These are phyloP conservation scores for Ondatra zibethicus DNA, from an alignment of 2,113 vertebrate species.

Conservation along the genomic window DNA sequence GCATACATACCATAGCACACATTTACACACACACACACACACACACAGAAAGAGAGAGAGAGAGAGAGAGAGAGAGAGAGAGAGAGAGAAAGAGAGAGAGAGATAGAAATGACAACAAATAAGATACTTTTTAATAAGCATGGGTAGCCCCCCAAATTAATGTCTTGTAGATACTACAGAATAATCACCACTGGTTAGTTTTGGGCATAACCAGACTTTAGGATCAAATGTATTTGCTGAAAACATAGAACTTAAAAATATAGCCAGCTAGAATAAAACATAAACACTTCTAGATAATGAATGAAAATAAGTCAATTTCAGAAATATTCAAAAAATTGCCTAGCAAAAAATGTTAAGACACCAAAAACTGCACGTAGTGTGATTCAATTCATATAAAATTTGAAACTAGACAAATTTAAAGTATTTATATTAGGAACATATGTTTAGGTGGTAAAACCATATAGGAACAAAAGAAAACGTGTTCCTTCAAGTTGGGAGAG, in stretches of 20 bases:
- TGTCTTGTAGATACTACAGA: not conserved
- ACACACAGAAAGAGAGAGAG: too few relatives aligned
- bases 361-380: not conserved
- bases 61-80: too few relatives aligned
- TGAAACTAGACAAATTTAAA: conserved; percentile 9
- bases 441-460: not conserved
- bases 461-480: not conserved
- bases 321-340: conserved; percentile 16
- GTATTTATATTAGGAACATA: not conserved
- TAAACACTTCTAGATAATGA: not conserved
- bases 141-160: not conserved
- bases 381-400: conserved; percentile 14
- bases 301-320: conserved; percentile 2
- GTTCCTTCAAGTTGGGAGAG: not conserved
- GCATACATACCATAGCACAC: not conserved
- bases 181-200: not conserved
- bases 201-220: not conserved
- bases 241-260: conserved; percentile 24
- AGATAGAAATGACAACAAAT: not conserved
- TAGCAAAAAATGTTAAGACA: not conserved
- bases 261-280: not conserved
- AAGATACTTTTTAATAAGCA: not conserved
- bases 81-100: too few relatives aligned
- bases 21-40: not conserved
- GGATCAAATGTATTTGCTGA: conserved; percentile 28